These are phyloP conservation scores for Flexamia atlantica DNA, from an alignment of 2,888 invertebrate genomes.

Conservation along the genomic window DNA sequence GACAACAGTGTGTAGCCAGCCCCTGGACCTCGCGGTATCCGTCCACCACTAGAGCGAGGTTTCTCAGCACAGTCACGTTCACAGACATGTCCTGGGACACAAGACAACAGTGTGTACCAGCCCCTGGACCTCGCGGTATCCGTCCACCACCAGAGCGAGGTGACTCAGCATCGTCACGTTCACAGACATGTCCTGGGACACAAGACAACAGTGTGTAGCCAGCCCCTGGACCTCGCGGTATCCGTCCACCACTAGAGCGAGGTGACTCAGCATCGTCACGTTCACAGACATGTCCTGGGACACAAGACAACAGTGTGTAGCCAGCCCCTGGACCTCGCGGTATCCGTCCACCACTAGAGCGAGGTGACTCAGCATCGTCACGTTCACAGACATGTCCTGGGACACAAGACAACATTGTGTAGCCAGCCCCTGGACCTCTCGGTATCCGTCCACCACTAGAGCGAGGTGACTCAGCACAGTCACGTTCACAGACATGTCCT, in stretches of 20 bases:
- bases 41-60: slow-evolving; percentile 3
- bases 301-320: neutral
- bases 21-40: too few relatives aligned
- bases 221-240: neutral
- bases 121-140: neutral
- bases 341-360: neutral
- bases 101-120: too few relatives aligned
- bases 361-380: neutral
- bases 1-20: too few relatives aligned
- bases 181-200: neutral
- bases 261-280: slow-evolving; percentile 11
- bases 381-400: neutral
- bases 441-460: too few relatives aligned
- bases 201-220: neutral
- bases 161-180: neutral
- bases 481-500: neutral
- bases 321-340: neutral
- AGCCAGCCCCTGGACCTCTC: too few relatives aligned
- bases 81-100: too few relatives aligned
- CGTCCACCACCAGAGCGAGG: neutral
- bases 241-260: neutral
- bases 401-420: neutral
- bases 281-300: neutral
- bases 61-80: neutral
- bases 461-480: slow-evolving; percentile 15